Evolutionary conservation across 1,140 invertebrate species (phyloP), one percentile per base, ranked within the genome.

Genomic region (Drosophila nasuta): DNA sequence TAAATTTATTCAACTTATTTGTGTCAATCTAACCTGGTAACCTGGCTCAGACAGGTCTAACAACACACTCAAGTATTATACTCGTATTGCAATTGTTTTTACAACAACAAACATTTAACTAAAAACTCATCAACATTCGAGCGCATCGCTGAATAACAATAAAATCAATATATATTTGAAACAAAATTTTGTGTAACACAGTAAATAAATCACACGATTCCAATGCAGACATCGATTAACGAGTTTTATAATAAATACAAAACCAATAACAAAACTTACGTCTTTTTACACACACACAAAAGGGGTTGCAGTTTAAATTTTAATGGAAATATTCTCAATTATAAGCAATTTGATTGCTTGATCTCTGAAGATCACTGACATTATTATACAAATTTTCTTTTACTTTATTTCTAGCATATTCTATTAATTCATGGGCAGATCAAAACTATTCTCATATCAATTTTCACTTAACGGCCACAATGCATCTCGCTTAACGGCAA

Each of bases 161-260:
- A 46, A 33, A 13, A 25, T 30, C n/a, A 13, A 43, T 13, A 43
- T 43, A 58, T 35, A 17, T 48, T 17, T 59, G 6, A 1, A 43
- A 54, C 49, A 51, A 52, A 41, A 41, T 11, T 15, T 38, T 62
- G 15, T 41, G 17, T 49, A 45, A 46, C 15, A 62, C 25, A 5
- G 64, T 2, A 17, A 28, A 30, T 46, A 5, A 45, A 54, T 33
- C 1, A 46, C 25, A 54, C 8, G 8, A 20, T 54, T 64, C 30
- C 60, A 52, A 63, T 28, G 11, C 48, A 54, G 13, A 48, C 38
- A 66, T 58, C 33, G 13, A 58, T 51, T 58, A 66, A 10, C 33
- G 52, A 72, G 62, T 72, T 66, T 66, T 66, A 66, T 66, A 66
- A 72, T 58, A 72, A 25, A 71, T 49, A 66, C 17, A 48, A 38